These are phyloP conservation scores for Cerceris ruficornis DNA, from an alignment of 2,888 invertebrate genomes.

Conservation along the genomic window DNA sequence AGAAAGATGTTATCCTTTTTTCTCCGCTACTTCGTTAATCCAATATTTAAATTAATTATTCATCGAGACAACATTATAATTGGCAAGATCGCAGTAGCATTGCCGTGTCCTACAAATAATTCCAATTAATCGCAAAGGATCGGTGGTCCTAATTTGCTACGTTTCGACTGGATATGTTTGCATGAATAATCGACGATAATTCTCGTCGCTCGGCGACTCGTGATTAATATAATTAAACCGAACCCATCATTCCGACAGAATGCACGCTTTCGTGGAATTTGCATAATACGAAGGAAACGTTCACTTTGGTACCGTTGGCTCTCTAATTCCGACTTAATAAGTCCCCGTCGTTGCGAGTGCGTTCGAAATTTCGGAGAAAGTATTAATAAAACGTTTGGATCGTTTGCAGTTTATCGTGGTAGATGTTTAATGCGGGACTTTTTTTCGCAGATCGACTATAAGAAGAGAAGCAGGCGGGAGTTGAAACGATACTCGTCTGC, in stretches of 20 bases:
- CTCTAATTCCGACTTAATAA: not conserved
- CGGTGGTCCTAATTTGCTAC: not conserved
- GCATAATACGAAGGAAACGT: slow-evolving; percentile 23
- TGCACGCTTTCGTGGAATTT: slow-evolving; percentile 38
- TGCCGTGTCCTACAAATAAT: not conserved
- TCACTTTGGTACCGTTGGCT: not conserved
- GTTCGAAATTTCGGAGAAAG: not conserved
- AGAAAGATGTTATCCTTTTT: not conserved
- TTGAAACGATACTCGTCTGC: too few species aligned
- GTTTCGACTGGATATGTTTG: not conserved
- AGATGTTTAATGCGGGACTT: too few species aligned
- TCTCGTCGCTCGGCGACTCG: not conserved
- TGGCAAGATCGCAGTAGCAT: not conserved
- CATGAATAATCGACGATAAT: not conserved
- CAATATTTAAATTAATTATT: too few species aligned
- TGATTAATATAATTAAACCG: not conserved
- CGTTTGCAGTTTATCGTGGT: too few species aligned
- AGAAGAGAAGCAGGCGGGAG: too few species aligned
- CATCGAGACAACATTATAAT: not conserved
- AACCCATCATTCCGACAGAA: not conserved
- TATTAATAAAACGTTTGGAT: not conserved
- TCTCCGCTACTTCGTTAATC: not conserved
- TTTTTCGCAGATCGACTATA: too few species aligned
- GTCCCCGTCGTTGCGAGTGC: not conserved
- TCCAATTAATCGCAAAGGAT: not conserved